phyloP scores from a whole-genome alignment of 2,113 vertebrate genomes.

The Theropithecus gelada region DNA sequence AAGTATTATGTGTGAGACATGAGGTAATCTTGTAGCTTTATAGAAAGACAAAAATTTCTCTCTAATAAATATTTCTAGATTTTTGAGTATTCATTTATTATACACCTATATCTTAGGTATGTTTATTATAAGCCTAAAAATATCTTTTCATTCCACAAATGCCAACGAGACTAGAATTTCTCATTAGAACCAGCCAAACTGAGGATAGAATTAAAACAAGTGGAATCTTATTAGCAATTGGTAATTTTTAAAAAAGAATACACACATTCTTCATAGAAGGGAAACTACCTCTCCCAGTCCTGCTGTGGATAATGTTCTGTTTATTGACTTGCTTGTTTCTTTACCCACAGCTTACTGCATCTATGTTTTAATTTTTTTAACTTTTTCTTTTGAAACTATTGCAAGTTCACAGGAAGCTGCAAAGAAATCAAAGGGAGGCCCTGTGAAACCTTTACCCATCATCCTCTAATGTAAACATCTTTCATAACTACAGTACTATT shows the following conservation, averaged over 20 bases:
- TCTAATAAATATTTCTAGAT: not conserved
- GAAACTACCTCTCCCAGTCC: not conserved
- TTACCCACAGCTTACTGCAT: not conserved
- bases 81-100: conserved; percentile 30
- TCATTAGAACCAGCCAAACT: not conserved
- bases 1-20: not conserved
- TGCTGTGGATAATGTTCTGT: not conserved
- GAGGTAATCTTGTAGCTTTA: not conserved
- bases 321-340: not conserved
- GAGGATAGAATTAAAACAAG: not conserved
- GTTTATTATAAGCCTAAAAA: conserved; percentile 27
- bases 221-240: not conserved
- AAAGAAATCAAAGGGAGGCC: not conserved
- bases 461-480: not conserved
- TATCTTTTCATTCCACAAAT: not conserved
- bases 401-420: not conserved
- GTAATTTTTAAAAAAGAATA: not conserved
- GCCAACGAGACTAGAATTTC: not conserved
- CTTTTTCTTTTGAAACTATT: not conserved
- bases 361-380: not conserved
- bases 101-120: not conserved
- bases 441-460: not conserved
- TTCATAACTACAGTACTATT: not conserved
- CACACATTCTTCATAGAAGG: not conserved
- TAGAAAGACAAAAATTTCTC: not conserved